Conservation (phyloP, 2,888 invertebrate genomes). For the Auanema sp. region DNA sequence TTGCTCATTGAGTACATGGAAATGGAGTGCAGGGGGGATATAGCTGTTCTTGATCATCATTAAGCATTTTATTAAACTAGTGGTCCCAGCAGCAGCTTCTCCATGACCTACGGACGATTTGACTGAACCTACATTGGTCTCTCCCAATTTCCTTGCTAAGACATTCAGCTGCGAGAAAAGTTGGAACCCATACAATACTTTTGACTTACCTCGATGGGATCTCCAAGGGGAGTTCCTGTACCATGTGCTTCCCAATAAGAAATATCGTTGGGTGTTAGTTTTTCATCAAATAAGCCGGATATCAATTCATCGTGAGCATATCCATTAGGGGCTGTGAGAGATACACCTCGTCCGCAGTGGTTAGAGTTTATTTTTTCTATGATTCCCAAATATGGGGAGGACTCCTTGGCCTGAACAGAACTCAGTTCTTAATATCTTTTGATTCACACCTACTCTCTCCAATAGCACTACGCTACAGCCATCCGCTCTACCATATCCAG, state of each 20-base stretch:
- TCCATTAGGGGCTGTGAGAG: slow-evolving; percentile 63
- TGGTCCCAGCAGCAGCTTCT: slow-evolving; percentile 60
- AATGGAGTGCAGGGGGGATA: slow-evolving; percentile 49
- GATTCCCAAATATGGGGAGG: slow-evolving; percentile 33
- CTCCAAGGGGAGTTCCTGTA: slow-evolving; percentile 63
- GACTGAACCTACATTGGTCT: slow-evolving; percentile 36
- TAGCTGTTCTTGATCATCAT: slow-evolving; percentile 47
- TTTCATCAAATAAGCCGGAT: slow-evolving; percentile 1
- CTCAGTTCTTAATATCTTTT: not conserved
- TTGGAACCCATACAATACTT: not conserved
- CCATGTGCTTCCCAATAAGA: slow-evolving; percentile 64
- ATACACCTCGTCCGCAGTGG: slow-evolving; percentile 62
- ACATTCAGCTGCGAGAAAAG: slow-evolving; percentile 32
- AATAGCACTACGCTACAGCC: slow-evolving; percentile 63
- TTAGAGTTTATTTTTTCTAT: slow-evolving; percentile 53
- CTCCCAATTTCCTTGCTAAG: slow-evolving; percentile 39
- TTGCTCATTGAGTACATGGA: slow-evolving; percentile 51
- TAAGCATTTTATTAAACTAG: slow-evolving; percentile 51
- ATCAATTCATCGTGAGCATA: slow-evolving; percentile 53
- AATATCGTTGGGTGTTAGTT: slow-evolving; percentile 12
- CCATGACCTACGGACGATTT: slow-evolving; percentile 60
- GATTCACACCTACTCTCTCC: slow-evolving; percentile 42
- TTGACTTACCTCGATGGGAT: slow-evolving; percentile 57
- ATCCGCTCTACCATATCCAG: slow-evolving; percentile 65
- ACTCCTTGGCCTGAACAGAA: slow-evolving; percentile 9